Evolutionary conservation across 2,113 vertebrate species (phyloP).

Genomic region (Heterotilapia buettikoferi): DNA sequence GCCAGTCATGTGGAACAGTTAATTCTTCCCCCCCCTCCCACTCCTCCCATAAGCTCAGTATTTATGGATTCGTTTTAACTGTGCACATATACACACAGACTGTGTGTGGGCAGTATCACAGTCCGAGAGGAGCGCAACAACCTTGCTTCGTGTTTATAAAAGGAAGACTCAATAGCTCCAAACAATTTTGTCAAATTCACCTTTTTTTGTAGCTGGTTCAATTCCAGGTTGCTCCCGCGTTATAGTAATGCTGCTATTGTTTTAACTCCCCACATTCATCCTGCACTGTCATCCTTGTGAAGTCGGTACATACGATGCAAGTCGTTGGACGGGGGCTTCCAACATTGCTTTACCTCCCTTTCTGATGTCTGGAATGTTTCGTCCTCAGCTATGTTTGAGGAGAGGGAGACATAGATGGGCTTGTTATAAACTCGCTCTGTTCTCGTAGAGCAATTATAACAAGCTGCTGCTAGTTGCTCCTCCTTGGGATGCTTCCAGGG

Average conservation of each 20-base stretch:
- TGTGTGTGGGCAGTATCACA: conserved; percentile 22
- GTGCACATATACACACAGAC: background rate
- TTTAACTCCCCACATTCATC: background rate
- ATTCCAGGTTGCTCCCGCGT: background rate
- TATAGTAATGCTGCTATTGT: background rate
- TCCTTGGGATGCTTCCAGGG: conserved; percentile 32
- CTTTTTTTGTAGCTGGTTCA: conserved; percentile 10
- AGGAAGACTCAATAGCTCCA: background rate
- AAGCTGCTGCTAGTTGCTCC: conserved; percentile 23
- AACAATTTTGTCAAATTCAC: background rate
- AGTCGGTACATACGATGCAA: background rate
- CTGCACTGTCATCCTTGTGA: background rate
- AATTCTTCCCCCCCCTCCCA: background rate
- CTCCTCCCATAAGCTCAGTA: background rate
- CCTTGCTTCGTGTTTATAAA: background rate
- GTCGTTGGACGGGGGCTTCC: background rate
- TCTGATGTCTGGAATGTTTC: background rate
- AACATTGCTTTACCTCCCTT: background rate
- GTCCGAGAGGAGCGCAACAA: conserved; percentile 1
- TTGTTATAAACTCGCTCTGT: conserved; percentile 35
- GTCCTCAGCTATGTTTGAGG: conserved; percentile 17
- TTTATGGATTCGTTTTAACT: conserved; percentile 18
- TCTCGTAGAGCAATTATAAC: conserved; percentile 40
- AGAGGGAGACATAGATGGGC: conserved; percentile 22
- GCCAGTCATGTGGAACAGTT: conserved; percentile 6